These are phyloP conservation scores for Drosophila prostipennis DNA, from an alignment of 2,888 invertebrate species.

Conservation along the genomic window DNA sequence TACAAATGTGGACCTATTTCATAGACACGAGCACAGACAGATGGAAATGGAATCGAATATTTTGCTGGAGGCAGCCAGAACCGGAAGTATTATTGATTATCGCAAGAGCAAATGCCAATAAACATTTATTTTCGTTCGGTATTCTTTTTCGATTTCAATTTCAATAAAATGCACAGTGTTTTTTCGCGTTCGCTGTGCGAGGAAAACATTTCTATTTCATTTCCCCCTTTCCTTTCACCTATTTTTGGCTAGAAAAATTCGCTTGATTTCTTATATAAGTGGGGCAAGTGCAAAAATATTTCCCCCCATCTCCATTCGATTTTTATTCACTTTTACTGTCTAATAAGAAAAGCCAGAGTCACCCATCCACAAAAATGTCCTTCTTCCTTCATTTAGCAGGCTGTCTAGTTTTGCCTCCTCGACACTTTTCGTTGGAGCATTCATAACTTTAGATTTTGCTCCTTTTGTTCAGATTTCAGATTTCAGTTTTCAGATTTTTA, in stretches of 20 bases:
- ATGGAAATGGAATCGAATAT: constrained; percentile 27
- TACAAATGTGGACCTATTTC: constrained; percentile 17
- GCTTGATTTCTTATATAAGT: constrained; percentile 69
- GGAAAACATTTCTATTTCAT: constrained; percentile 68
- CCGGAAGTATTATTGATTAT: constrained; percentile 74
- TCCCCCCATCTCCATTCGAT: constrained; percentile 3
- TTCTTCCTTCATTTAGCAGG: constrained; percentile 27
- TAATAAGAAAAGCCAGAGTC: constrained; percentile 55
- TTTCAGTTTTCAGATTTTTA: constrained; percentile 50
- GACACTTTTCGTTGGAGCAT: constrained; percentile 58
- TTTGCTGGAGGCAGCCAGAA: constrained; percentile 5
- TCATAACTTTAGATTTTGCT: constrained; percentile 54
- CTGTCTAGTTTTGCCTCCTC: constrained; percentile 64
- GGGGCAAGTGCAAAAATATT: constrained; percentile 56
- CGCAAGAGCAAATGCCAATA: constrained; percentile 57
- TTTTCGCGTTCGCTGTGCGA: constrained; percentile 52
- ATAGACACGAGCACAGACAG: constrained; percentile 13
- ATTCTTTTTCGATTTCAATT: constrained; percentile 59
- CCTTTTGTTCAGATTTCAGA: constrained; percentile 27
- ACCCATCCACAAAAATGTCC: constrained; percentile 1
- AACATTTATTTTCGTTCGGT: constrained; percentile 53
- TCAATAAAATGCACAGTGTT: constrained; percentile 23
- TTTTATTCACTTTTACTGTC: constrained; percentile 16
- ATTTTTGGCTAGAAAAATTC: constrained; percentile 66
- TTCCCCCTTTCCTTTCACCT: constrained; percentile 34